Evolutionary conservation across 2,113 vertebrate genomes (phyloP).

Genomic region (Strix uralensis): DNA sequence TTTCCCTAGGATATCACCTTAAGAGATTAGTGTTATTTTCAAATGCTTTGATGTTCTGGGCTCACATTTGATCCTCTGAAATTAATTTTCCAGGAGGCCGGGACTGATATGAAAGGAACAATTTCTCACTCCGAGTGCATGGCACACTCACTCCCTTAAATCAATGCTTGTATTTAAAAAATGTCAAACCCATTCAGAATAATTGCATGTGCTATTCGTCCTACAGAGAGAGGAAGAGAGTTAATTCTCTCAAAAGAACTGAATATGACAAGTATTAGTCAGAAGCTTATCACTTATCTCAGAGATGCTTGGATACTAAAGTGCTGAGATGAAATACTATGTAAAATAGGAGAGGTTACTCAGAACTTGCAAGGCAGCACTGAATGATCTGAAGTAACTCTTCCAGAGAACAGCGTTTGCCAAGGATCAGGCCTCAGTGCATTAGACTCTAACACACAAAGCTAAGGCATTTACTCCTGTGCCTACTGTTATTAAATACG

Average conservation of each 20-base stretch:
- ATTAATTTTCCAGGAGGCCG: background rate
- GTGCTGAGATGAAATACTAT: background rate
- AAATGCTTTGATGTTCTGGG: background rate
- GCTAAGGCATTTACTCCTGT: background rate
- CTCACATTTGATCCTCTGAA: background rate
- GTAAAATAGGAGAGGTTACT: background rate
- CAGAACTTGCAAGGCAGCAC: background rate
- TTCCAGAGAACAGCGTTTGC: background rate
- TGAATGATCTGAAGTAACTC: background rate
- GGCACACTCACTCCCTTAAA: background rate
- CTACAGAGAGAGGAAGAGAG: background rate
- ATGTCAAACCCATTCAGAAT: background rate
- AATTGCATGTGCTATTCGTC: background rate
- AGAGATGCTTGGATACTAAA: background rate
- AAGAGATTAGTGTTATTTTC: background rate
- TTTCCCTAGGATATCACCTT: background rate
- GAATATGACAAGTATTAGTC: background rate
- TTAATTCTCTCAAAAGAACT: background rate
- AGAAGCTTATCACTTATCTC: background rate
- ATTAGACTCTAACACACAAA: background rate
- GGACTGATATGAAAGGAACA: background rate
- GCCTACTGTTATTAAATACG: background rate
- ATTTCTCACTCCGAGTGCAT: background rate
- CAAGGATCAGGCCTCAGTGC: background rate
- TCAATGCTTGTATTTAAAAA: background rate